Evolutionary conservation across 2,113 vertebrate genomes (phyloP).

Genomic region (Epinephelus lanceolatus): DNA sequence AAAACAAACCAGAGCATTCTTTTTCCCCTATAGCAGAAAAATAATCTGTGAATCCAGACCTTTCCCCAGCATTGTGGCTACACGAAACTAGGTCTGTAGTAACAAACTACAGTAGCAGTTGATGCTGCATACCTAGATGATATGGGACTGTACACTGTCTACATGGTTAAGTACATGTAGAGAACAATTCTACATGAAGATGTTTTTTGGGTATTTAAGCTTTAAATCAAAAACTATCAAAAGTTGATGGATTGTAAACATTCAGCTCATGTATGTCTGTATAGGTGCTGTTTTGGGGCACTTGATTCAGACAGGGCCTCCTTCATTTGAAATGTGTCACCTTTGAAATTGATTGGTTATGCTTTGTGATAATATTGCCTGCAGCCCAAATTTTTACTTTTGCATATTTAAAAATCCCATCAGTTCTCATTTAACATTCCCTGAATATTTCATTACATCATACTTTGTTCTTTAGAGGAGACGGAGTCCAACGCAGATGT

Average conservation of each 20-base stretch:
- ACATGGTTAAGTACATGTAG: background rate
- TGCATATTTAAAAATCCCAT: slow-evolving; percentile 72
- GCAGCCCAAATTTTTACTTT: slow-evolving; percentile 45
- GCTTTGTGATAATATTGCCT: slow-evolving; percentile 51
- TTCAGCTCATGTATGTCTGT: background rate
- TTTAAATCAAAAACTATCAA: background rate
- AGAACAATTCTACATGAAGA: background rate
- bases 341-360: slow-evolving; percentile 41
- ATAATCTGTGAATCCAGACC: too few relatives aligned
- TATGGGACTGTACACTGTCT: background rate
- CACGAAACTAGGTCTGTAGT: background rate
- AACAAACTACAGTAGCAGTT: background rate
- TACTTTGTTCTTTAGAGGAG: slow-evolving; percentile 53
- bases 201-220: background rate
- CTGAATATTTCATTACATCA: slow-evolving; percentile 66
- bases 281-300: background rate
- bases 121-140: background rate
- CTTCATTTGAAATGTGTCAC: slow-evolving; percentile 37
- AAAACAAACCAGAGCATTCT: too few relatives aligned
- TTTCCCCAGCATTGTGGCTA: too few relatives aligned
- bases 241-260: background rate
- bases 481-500: slow-evolving; percentile 47
- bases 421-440: slow-evolving; percentile 64
- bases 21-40: too few relatives aligned
- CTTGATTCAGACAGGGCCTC: background rate